Base-by-base conservation (phyloP, 2,888 invertebrate genomes). In the Bombylius major region DNA sequence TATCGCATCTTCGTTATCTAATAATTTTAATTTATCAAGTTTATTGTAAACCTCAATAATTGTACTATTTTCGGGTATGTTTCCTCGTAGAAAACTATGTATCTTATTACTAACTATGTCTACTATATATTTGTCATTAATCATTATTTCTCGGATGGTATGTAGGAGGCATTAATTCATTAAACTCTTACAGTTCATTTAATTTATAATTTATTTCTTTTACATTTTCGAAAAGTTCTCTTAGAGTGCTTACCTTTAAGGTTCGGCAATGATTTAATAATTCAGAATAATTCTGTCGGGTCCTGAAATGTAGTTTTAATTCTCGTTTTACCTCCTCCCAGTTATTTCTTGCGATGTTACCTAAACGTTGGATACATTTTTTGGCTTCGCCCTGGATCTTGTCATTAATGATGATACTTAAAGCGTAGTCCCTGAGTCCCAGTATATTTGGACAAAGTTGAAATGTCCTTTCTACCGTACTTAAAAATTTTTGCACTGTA, bases 1-100 rank as follows among this genome's bases (percentile, higher is more conserved):
- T 5, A 52, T 46, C n/a, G 52, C 52, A 52, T 52, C 52, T 52
- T 52, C 52, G 23, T 46, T 52, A 52, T 52, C 52, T 23, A 53
- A 31, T 11, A 53, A 39, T 36, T 47, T 47, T 39, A 53, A 47
- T 47, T 39, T 47, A 13, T 54, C 46, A 54, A 49, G 34, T 33
- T 53, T 53, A 47, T 47, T 53, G 36, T 53, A 53, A 14, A 53
- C 47, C 47, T 53, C 47, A 9, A 53, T 47, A 39, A 47, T 53
- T 47, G 53, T 23, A 36, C 13, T 31, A 50, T 54, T 49, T 50
- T 54, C 54, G 14, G 54, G 54, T 13, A 54, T 54, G 14, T 54
- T 23, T 14, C 54, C 54, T 45, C 49, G 12, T 50, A 54, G 4
- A 45, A 54, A 54, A 34, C 8, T 14, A 45, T 55, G 54, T 13